Evolutionary conservation across 2,113 vertebrate genomes (phyloP), one percentile per base, ranked within the genome.

Genomic region (Hippocampus zosterae): DNA sequence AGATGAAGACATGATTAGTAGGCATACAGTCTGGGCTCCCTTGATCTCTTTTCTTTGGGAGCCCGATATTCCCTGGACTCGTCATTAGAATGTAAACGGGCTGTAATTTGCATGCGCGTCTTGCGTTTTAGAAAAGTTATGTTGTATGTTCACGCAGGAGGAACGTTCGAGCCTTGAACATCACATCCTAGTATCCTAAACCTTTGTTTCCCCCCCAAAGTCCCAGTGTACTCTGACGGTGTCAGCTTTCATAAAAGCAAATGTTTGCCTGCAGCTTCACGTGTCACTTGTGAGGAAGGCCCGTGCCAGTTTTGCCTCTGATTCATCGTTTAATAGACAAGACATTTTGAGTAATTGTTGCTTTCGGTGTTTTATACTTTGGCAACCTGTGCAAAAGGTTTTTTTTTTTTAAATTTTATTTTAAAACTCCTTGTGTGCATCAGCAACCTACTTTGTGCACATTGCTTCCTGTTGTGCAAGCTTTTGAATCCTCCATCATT

Each of bases 291-390:
- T 52, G 68, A 77, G 74, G 82, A 37, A 71, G 83, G 75, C 69
- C 79, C 74, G 37, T 85, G 85, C 86, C 84, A 85, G 78, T 82
- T 87, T 74, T 64, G 27, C 68, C 74, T 82, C 84, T 90, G 89
- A 91, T 88, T 91, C 87, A 88, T 88, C 79, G 81, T 83, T 90
- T 87, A 90, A 86, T 88, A 85, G 81, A 87, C 78, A 80, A 85
- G 81, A 81, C 80, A 81, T 89, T 88, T 81, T 80, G 42, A 44
- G n/a, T 25, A 65, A 82, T 75, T 80, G 82, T 83, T 80, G 84
- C 83, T 88, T 80, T 82, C 44, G 74, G 81, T 86, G 79, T 82
- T 88, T 85, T 82, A 71, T n/a, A 76, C 72, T 78, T 77, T 82
- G 85, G 79, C 74, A 82, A 87, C 78, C 71, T 76, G 80, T 70